Evolutionary conservation across 2,888 invertebrate genomes (phyloP), one percentile per base, ranked within the genome.

Genomic region (Noctua janthina): DNA sequence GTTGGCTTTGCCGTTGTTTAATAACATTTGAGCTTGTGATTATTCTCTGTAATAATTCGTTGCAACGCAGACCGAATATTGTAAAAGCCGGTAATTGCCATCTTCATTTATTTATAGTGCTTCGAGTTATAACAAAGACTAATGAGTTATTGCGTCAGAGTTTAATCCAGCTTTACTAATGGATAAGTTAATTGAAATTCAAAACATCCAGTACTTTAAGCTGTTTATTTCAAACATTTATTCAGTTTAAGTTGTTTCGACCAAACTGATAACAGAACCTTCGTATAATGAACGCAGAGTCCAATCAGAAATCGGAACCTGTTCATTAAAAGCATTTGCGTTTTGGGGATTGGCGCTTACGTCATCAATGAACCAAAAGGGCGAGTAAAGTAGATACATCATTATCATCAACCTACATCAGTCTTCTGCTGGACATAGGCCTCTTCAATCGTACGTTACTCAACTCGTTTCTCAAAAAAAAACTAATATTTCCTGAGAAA

Each of bases 41-140:
- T 62, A 67, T 83, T 74, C 66, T 20, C 20, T 0, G n/a, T 69
- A 70, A 73, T 68, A 59, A 72, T 73, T 72, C 7, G 20, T 72
- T 79, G 86, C 74, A 83, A 62, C 29, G 56, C 43, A 23, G 1
- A 17, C 20, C 39, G 74, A 83, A 83, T 79, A 79, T 76, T 74
- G 13, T 59, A 68, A 35, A 51, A 78, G n/a, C 35, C 15, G 51
- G 17, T 85, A 85, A 79, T 76, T 85, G 69, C 54, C 39, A 8
- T 51, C 35, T 68, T 39, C 43, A 62, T 82, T 59, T 72, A n/a
- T 68, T 68, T 46, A 68, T 5, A 13, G 13, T 29, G 77, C 43
- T 76, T 56, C 13, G 20, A 70, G 51, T 20, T 69, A 23, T 74
- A 62, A 62, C 59, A 71, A 82, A 82, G 23, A 39, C 66, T 46